These are phyloP conservation scores for Rhincodon typus DNA, from an alignment of 2,797 vertebrate species.

Conservation along the genomic window DNA sequence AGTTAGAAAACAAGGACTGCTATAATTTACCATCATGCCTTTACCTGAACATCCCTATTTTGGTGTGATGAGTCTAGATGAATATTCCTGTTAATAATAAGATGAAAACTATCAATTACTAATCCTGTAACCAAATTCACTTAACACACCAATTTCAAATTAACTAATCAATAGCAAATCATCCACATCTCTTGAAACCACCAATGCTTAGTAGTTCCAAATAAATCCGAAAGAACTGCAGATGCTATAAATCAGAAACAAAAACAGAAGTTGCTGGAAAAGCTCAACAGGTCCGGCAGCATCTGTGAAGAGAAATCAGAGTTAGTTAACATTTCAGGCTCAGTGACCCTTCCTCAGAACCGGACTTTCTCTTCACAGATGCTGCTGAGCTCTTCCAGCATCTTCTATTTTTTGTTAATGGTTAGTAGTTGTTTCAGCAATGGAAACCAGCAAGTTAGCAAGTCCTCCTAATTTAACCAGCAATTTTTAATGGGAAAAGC, in stretches of 20 bases:
- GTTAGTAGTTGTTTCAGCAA: neutral
- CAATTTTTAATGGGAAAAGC: neutral
- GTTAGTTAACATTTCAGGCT: too few relatives aligned
- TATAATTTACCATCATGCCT: neutral
- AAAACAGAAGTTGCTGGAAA: too few relatives aligned
- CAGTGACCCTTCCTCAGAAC: too few relatives aligned
- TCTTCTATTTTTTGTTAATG: neutral
- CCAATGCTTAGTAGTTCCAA: neutral
- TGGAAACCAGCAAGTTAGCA: neutral
- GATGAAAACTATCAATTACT: neutral
- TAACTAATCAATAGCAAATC: neutral
- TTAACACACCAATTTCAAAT: neutral
- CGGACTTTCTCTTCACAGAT: too few relatives aligned
- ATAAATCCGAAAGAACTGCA: too few relatives aligned
- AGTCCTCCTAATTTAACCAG: neutral
- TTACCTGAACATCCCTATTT: slow-evolving; percentile 22
- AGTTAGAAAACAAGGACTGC: neutral
- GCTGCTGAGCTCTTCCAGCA: too few relatives aligned
- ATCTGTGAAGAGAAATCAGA: too few relatives aligned
- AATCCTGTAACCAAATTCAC: neutral
- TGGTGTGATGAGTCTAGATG: neutral
- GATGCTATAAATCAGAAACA: too few relatives aligned
- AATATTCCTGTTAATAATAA: neutral
- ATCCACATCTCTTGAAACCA: neutral
- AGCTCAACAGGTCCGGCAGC: too few relatives aligned